A percentile compares a stretch with the other conserved stretches of the same genome.
Conservation (phyloP, 2,797 vertebrate genomes). For the Pangasius mekongensis region DNA sequence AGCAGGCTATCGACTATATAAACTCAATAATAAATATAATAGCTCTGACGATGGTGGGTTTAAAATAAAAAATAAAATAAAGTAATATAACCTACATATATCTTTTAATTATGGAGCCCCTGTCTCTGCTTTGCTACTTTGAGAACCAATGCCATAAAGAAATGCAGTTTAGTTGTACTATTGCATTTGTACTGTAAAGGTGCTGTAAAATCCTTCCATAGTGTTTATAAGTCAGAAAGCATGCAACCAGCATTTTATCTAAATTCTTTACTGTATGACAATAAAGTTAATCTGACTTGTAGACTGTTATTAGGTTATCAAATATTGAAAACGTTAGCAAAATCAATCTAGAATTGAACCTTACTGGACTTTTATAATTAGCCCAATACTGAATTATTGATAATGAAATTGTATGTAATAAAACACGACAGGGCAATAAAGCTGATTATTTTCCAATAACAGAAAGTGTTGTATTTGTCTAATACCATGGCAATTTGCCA, state of each 20-base stretch:
- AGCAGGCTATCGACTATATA: not conserved
- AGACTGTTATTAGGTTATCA: not conserved
- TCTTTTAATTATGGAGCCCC: no score
- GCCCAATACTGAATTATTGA: not conserved
- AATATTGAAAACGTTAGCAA: not conserved
- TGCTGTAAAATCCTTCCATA: not conserved
- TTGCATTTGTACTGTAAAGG: not conserved
- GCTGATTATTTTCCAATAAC: not conserved
- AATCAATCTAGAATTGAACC: not conserved
- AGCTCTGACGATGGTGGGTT: no score
- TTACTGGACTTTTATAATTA: not conserved
- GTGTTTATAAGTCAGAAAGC: not conserved
- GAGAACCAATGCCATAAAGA: no score
- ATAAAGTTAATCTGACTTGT: not conserved
- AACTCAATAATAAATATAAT: no score
- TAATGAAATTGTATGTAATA: not conserved
- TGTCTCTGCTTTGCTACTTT: no score
- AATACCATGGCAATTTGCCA: not conserved
- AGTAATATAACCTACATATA: no score
- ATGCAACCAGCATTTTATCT: not conserved
- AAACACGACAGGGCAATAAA: not conserved
- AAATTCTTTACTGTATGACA: not conserved
- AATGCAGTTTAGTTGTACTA: not conserved
- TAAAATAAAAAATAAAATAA: no score
- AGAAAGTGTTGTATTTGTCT: not conserved